These are phyloP conservation scores for Gallirallus australis DNA, from an alignment of 2,797 vertebrate genomes.

Conservation along the genomic window DNA sequence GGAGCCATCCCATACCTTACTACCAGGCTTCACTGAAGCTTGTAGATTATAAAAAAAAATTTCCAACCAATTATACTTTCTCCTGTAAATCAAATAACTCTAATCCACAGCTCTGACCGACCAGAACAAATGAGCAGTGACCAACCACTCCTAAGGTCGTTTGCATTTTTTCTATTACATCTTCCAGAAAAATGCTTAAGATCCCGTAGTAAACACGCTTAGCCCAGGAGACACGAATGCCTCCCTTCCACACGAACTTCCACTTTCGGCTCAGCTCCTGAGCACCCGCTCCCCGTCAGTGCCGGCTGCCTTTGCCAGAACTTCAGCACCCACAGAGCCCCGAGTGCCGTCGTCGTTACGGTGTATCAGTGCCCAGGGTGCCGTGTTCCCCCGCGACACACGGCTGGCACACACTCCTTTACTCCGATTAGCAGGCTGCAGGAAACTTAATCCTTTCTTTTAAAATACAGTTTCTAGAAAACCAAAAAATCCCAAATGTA, in stretches of 20 bases:
- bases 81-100: background rate
- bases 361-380: background rate
- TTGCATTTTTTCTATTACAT: background rate
- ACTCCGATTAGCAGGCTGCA: background rate
- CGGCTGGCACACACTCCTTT: background rate
- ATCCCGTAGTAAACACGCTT: background rate
- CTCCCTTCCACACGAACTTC: background rate
- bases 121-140: background rate
- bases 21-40: background rate
- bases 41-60: background rate
- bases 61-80: background rate
- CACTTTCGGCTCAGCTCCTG: background rate
- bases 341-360: fast-evolving
- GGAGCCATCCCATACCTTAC: background rate
- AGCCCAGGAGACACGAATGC: background rate
- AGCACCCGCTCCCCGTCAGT: background rate
- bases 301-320: background rate
- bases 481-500: background rate
- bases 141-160: background rate
- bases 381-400: background rate
- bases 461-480: background rate
- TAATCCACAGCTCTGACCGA: background rate
- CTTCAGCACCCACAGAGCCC: background rate
- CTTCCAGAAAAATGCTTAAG: background rate
- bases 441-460: background rate